Conservation (phyloP, 2,888 invertebrate genomes). For the Emmelina monodactyla region DNA sequence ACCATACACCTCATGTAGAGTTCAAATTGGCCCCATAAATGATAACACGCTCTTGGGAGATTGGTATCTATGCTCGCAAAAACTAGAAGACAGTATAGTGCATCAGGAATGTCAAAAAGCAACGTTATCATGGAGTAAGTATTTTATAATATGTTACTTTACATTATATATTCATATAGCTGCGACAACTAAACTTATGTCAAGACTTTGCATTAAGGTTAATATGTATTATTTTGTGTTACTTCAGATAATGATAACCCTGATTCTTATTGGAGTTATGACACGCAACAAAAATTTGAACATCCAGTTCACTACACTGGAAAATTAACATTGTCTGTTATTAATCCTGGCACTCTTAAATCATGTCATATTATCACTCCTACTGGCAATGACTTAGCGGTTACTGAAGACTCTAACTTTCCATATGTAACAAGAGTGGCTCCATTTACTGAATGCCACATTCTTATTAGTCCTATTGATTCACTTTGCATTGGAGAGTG, state of each 20-base stretch:
- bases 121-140: conserved; percentile 3
- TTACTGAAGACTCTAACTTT: conserved; percentile 20
- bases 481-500: conserved; percentile 23
- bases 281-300: conserved; percentile 9
- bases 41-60: conserved; percentile 14
- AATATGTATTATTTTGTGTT: conserved; percentile 4
- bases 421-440: conserved; percentile 9
- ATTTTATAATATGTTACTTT: neutral
- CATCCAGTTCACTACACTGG: conserved; percentile 25
- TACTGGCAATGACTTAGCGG: conserved; percentile 19
- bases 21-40: conserved; percentile 18
- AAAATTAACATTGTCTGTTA: conserved; percentile 20
- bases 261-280: conserved; percentile 12
- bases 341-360: conserved; percentile 12
- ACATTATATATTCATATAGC: neutral
- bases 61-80: conserved; percentile 12
- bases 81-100: neutral
- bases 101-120: conserved; percentile 3
- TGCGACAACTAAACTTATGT: neutral
- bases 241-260: conserved; percentile 19
- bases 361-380: conserved; percentile 31
- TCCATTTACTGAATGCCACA: conserved; percentile 18
- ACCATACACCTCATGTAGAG: conserved; percentile 20
- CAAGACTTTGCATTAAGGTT: neutral
- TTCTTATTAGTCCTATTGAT: conserved; percentile 24